phyloP scores from a whole-genome alignment of 2,797 vertebrate genomes.

The Darevskia mixta region DNA sequence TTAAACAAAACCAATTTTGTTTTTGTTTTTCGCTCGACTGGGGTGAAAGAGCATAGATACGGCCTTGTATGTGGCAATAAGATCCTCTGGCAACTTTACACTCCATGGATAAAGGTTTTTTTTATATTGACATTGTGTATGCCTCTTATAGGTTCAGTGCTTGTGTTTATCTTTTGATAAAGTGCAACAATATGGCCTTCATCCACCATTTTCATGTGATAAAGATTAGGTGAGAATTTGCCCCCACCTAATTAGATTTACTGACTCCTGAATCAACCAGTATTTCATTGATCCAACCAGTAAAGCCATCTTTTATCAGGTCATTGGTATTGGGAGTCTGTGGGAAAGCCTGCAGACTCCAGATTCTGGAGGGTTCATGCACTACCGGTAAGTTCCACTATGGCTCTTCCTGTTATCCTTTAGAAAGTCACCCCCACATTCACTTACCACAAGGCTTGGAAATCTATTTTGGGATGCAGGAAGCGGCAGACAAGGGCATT shows the following conservation, averaged over 20 bases:
- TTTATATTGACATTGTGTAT: background rate
- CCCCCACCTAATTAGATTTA: background rate
- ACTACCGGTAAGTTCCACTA: background rate
- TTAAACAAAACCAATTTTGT: constrained; percentile 37
- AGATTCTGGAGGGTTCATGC: background rate
- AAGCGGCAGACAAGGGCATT: background rate
- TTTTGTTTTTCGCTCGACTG: constrained; percentile 48
- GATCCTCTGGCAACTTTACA: background rate
- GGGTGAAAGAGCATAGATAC: constrained; percentile 32
- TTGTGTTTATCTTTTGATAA: background rate
- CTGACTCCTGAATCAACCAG: background rate
- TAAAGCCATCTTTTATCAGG: background rate
- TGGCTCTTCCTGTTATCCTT: background rate
- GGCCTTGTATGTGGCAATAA: constrained; percentile 14
- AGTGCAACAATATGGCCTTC: background rate
- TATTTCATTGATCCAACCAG: background rate
- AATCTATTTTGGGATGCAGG: background rate
- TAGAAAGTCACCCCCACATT: background rate
- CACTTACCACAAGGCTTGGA: no score
- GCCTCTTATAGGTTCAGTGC: background rate
- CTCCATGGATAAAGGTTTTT: background rate
- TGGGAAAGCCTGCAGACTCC: background rate
- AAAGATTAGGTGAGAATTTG: background rate
- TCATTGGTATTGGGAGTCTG: background rate
- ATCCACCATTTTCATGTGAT: background rate